Evolutionary conservation across 2,888 invertebrate species (phyloP).

Genomic region (Alsophila aescularia): DNA sequence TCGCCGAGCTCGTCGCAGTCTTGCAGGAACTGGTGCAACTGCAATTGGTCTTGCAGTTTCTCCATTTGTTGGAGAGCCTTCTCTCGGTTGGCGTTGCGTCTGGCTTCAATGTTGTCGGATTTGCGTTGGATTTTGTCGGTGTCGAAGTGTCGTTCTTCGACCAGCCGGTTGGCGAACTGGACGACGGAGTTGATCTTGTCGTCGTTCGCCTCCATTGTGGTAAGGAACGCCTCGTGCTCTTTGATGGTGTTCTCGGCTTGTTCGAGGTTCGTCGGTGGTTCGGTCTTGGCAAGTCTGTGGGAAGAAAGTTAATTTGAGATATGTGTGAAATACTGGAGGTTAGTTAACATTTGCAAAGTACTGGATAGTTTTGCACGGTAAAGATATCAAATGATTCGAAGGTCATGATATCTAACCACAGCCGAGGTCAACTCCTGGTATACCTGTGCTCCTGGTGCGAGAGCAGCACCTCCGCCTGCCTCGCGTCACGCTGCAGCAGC

Average conservation of each 20-base stretch:
- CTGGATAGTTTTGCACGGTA: no score
- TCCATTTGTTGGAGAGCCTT: slow-evolving; percentile 96
- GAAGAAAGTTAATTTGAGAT: neutral
- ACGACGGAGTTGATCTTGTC: slow-evolving; percentile 99
- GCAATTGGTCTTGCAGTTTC: slow-evolving; percentile 96
- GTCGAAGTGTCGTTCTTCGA: slow-evolving; percentile 97
- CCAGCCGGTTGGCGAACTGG: slow-evolving; percentile 95
- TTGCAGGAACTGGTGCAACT: slow-evolving; percentile 97
- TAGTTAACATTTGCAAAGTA: no score
- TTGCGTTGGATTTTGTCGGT: slow-evolving; percentile 98
- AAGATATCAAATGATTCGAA: no score
- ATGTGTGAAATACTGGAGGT: no score
- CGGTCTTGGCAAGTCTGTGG: slow-evolving; percentile 93
- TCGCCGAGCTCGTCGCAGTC: slow-evolving; percentile 98
- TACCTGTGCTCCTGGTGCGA: slow-evolving; percentile 98
- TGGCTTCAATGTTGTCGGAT: slow-evolving; percentile 96
- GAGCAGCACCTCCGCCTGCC: slow-evolving; percentile 98
- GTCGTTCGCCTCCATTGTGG: slow-evolving; percentile 99
- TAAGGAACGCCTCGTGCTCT: slow-evolving; percentile 99
- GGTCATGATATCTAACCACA: no score
- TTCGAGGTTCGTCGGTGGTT: slow-evolving; percentile 96
- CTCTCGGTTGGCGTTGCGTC: slow-evolving; percentile 95
- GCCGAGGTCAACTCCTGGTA: no score
- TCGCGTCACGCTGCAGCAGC: slow-evolving; percentile 97
- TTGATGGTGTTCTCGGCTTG: slow-evolving; percentile 99